These are phyloP conservation scores for Egretta garzetta DNA, from an alignment of 2,113 vertebrate species.

Conservation along the genomic window DNA sequence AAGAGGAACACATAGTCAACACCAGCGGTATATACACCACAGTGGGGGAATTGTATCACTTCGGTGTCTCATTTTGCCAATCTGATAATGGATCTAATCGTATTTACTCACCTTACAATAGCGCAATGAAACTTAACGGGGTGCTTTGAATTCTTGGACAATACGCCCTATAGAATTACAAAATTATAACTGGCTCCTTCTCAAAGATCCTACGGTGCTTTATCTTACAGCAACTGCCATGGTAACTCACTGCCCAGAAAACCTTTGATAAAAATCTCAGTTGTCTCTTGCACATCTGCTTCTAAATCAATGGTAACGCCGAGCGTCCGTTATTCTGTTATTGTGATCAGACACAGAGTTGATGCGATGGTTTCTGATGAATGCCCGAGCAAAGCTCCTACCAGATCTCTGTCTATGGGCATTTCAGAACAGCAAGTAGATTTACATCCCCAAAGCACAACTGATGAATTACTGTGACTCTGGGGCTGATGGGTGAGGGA, in stretches of 20 bases:
- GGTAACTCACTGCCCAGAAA: conserved; percentile 42
- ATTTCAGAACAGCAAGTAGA: conserved; percentile 5
- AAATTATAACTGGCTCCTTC: conserved; percentile 12
- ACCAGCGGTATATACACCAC: neutral
- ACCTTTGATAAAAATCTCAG: conserved; percentile 24
- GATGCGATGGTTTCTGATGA: neutral
- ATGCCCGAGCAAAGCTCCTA: conserved; percentile 14
- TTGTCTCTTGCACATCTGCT: conserved; percentile 11
- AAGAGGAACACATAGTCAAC: neutral
- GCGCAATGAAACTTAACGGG: neutral
- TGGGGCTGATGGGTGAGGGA: neutral
- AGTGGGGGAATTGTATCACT: neutral
- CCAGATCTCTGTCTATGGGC: neutral
- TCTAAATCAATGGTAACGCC: conserved; percentile 36
- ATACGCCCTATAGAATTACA: neutral
- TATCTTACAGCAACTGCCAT: conserved; percentile 25
- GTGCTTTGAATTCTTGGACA: conserved; percentile 49
- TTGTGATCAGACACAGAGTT: neutral
- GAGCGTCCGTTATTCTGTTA: neutral
- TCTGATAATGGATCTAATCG: conserved; percentile 25
- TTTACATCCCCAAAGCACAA: conserved; percentile 21
- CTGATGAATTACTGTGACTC: neutral
- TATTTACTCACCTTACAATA: conserved; percentile 20
- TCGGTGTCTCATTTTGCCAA: neutral
- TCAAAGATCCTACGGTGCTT: conserved; percentile 25